phyloP scores from a whole-genome alignment of 2,888 invertebrate genomes.

The Hipparchia sbordonii region DNA sequence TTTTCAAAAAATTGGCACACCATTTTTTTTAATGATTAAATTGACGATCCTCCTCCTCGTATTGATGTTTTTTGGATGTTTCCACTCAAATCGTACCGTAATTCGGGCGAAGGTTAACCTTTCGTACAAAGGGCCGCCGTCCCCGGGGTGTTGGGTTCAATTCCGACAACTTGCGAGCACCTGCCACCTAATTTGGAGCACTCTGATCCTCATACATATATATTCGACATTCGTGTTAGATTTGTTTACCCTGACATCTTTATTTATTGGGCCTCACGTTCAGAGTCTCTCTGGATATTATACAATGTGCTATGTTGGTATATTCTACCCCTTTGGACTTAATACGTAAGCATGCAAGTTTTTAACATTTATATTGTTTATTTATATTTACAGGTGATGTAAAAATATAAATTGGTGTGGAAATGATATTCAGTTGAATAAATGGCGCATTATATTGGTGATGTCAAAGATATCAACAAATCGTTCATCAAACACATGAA shows the following conservation, averaged over 20 bases:
- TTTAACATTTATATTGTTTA: too few relatives aligned
- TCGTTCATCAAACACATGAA: too few relatives aligned
- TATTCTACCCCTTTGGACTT: background rate
- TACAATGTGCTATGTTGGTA: background rate
- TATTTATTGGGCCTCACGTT: slow-evolving; percentile 5
- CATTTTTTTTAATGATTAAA: background rate
- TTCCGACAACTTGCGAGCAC: slow-evolving; percentile 52
- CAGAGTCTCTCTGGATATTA: background rate
- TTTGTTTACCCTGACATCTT: slow-evolving; percentile 44
- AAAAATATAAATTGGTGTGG: too few relatives aligned
- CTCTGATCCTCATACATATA: slow-evolving; percentile 62
- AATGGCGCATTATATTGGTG: too few relatives aligned
- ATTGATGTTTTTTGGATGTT: slow-evolving; percentile 8
- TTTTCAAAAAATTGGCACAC: background rate
- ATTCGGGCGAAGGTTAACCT: slow-evolving; percentile 32
- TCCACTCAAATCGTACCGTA: slow-evolving; percentile 9
- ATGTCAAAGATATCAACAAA: too few relatives aligned
- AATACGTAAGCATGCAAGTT: too few relatives aligned
- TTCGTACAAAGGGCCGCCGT: slow-evolving; percentile 49
- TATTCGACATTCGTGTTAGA: slow-evolving; percentile 52
- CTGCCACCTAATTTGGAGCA: slow-evolving; percentile 62
- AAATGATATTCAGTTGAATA: too few relatives aligned
- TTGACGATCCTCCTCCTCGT: background rate
- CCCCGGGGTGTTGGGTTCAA: slow-evolving; percentile 51
- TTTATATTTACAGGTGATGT: background rate